Evolutionary conservation across 2,888 invertebrate genomes (phyloP), one percentile per base, ranked within the genome.

Genomic region (Noctua fimbriata): DNA sequence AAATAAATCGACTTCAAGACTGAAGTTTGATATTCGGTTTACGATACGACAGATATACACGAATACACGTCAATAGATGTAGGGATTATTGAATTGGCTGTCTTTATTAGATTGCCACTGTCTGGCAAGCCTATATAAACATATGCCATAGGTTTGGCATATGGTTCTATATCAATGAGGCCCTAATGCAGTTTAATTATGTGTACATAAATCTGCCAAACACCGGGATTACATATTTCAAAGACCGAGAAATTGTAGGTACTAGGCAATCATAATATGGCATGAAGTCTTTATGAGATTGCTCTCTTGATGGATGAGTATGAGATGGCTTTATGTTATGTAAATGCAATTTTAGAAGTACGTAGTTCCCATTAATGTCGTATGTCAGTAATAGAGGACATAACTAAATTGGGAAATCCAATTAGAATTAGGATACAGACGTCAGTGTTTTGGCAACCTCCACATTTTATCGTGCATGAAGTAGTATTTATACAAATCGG

Each of bases 401-500:
- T 55, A 67, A 76, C 65, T 78, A 73, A 66, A 85, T 85, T 74
- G 75, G 76, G 41, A 78, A 73, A 83, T 78, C 70, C 71, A 74
- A 80, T 86, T 80, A 80, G 36, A 65, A 69, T 69, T 76, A 78
- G 49, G 66, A 86, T 69, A 78, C 10, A 73, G 76, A 74, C 77
- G 78, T 83, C 83, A 77, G 16, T 76, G 66, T 69, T 86, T 86
- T 86, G 86, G 86, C 83, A 80, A 83, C 60, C n/a, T 77, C 55
- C 49, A 79, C 63, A 65, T 44, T 75, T 76, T 69, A 85, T 74
- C 58, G 72, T n/a, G 58, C 28, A 44, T 55, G 32, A 76, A 76
- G 49, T 79, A 76, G 49, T 79, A 70, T 85, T 81, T 82, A 71
- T 76, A 82, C 18, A 79, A 77, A 73, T 70, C 36, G 49, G 28